Evolutionary conservation across 2,113 vertebrate species (phyloP), one percentile per base, ranked within the genome.

Genomic region (Scomber colias): DNA sequence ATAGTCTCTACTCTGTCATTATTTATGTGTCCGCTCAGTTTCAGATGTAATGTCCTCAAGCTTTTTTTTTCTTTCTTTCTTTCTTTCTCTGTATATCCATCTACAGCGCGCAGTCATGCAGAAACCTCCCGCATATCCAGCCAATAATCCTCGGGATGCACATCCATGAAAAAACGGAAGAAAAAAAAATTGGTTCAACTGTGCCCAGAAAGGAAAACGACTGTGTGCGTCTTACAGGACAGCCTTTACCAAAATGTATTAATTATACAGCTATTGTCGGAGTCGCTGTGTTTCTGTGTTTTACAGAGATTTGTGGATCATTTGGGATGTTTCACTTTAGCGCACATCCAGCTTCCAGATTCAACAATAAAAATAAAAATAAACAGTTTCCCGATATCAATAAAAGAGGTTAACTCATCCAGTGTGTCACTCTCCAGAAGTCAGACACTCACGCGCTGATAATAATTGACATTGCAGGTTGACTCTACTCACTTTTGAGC

Each of bases 401-500:
- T 16, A 2, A 0, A 8, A 12, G 12, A 14, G 9, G 17, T 24
- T 3, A 21, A 35, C n/a, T 49, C 35, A 17, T 3, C 24, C 40
- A 1, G 60, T 19, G 17, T 40, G 35, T 9, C 35, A 40, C 0
- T 40, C 35, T 40, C 35, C 35, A 40, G 6, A 40, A 24, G 15
- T 40, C 24, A 19, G 0, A 50, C 7, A 16, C 21, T 45, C 27
- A 16, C 1, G 8, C 3, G 53, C 19, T 51, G 10, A 59, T 30
- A 0, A 9, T 15, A 35, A 46, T 2, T 56, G 2, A 40, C 11
- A 44, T 15, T 4, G 11, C 7, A 67, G 2, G 10, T 27, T 16
- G 66, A 17, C 27, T 82, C 30, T 71, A 87, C 88, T 87, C 61
- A 87, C 85, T 81, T 27, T 84, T 55, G 5, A 62, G 9, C 46